A percentile compares a stretch with the other conserved stretches of the same genome.
Evolutionary conservation across 2,113 vertebrate genomes (phyloP).

Genomic region (Spilogale gracilis): DNA sequence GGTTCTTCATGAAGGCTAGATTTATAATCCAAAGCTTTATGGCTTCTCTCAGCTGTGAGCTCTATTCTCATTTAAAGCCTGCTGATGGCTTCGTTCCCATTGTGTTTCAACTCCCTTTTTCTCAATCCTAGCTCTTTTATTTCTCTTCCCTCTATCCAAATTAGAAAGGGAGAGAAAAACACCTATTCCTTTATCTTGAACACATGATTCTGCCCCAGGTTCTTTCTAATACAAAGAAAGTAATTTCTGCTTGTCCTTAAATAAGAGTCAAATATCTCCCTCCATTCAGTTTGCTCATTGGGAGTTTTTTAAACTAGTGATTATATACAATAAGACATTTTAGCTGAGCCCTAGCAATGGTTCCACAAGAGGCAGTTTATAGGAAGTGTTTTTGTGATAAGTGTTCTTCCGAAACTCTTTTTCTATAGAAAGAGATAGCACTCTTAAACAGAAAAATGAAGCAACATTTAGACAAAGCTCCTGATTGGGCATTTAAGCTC

Average conservation of each 20-base stretch:
- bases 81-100: neutral
- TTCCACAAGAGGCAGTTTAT: constrained; percentile 61
- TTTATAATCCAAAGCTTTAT: neutral
- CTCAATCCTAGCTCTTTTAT: neutral
- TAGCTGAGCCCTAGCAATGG: neutral
- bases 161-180: neutral
- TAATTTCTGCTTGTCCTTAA: constrained; percentile 70
- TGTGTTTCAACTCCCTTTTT: neutral
- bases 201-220: constrained; percentile 18
- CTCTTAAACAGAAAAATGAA: constrained; percentile 41
- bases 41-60: neutral
- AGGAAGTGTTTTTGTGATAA: constrained; percentile 60
- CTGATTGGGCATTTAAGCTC: constrained; percentile 6
- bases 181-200: constrained; percentile 45
- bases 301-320: constrained; percentile 63
- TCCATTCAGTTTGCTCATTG: constrained; percentile 47
- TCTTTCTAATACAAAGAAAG: constrained; percentile 66
- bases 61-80: neutral
- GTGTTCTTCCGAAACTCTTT: constrained; percentile 65
- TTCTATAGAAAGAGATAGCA: constrained; percentile 39
- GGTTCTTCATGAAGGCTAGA: neutral
- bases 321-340: constrained; percentile 65
- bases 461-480: neutral
- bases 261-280: constrained; percentile 54
- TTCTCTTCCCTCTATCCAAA: constrained; percentile 45